Conservation (phyloP, 1,140 invertebrate genomes). For the Diachasmimorpha longicaudata region DNA sequence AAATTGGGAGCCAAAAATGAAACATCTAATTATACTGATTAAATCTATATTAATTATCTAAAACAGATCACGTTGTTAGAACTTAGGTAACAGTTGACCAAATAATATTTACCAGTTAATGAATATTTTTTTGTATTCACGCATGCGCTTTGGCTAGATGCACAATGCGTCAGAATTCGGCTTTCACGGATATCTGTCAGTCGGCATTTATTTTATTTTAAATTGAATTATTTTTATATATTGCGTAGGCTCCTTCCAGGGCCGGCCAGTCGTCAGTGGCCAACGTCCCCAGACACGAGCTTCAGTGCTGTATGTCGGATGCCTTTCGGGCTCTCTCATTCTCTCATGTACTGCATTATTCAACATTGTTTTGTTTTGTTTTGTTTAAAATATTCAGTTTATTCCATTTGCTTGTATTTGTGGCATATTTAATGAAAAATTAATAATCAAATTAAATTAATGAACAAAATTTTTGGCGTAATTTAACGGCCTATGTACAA, state of each 20-base stretch:
- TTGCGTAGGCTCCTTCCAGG: slow-evolving; percentile 59
- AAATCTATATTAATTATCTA: not conserved
- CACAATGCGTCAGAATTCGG: slow-evolving; percentile 65
- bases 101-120: not conserved
- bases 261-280: slow-evolving; percentile 62
- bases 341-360: slow-evolving; percentile 2
- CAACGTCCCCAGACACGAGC: slow-evolving; percentile 66
- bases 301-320: slow-evolving; percentile 68
- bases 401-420: slow-evolving; percentile 15
- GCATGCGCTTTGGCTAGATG: slow-evolving; percentile 64
- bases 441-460: not conserved
- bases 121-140: slow-evolving; percentile 29
- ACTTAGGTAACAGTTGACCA: not conserved
- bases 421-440: slow-evolving; percentile 19
- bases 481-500: slow-evolving; percentile 33
- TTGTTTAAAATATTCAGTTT: slow-evolving; percentile 12
- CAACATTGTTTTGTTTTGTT: slow-evolving; percentile 3
- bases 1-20: not conserved
- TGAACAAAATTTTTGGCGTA: slow-evolving; percentile 16
- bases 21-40: not conserved
- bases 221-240: not conserved
- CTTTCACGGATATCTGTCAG: slow-evolving; percentile 45
- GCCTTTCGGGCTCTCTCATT: slow-evolving; percentile 37
- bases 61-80: not conserved
- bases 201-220: slow-evolving; percentile 16